Evolutionary conservation across 1,140 invertebrate species (phyloP).

Genomic region (Dysdera silvatica): DNA sequence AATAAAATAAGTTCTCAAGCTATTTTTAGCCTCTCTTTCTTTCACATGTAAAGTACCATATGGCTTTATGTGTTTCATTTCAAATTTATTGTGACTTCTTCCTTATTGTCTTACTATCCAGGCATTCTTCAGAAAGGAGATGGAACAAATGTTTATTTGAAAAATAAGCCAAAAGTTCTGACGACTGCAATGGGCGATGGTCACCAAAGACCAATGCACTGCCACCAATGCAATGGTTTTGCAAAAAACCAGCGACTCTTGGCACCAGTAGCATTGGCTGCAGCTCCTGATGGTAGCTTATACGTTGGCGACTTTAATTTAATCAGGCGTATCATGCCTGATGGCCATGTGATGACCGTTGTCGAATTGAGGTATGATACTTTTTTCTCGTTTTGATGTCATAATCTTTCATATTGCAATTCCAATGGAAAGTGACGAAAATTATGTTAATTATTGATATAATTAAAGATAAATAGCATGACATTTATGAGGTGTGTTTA

Average conservation of each 20-base stretch:
- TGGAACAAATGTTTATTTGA: slow-evolving; percentile 84
- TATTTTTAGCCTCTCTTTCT: too few species aligned
- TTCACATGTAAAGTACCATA: too few species aligned
- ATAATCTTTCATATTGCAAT: too few species aligned
- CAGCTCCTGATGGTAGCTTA: slow-evolving; percentile 88
- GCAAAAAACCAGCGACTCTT: slow-evolving; percentile 78
- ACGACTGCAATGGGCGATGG: slow-evolving; percentile 90
- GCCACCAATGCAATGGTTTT: slow-evolving; percentile 70
- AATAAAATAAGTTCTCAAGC: too few species aligned
- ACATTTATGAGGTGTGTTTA: too few species aligned
- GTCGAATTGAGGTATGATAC: slow-evolving; percentile 74
- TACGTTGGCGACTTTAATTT: slow-evolving; percentile 97
- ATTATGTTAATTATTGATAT: too few species aligned
- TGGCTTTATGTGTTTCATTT: too few species aligned
- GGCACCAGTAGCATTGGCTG: slow-evolving; percentile 84
- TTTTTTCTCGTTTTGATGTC: too few species aligned
- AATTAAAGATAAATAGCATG: too few species aligned
- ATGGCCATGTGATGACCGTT: slow-evolving; percentile 83
- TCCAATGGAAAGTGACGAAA: too few species aligned
- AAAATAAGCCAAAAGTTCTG: slow-evolving; percentile 70
- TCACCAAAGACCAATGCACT: slow-evolving; percentile 64
- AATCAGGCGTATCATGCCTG: slow-evolving; percentile 81
- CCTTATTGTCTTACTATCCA: too few species aligned
- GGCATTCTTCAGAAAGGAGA: slow-evolving; percentile 91
- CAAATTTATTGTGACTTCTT: too few species aligned